Percentiles rank a stretch among this genome's conserved stretches.
phyloP scores from a whole-genome alignment of 1,140 invertebrate species.

The Eumeta japonica region DNA sequence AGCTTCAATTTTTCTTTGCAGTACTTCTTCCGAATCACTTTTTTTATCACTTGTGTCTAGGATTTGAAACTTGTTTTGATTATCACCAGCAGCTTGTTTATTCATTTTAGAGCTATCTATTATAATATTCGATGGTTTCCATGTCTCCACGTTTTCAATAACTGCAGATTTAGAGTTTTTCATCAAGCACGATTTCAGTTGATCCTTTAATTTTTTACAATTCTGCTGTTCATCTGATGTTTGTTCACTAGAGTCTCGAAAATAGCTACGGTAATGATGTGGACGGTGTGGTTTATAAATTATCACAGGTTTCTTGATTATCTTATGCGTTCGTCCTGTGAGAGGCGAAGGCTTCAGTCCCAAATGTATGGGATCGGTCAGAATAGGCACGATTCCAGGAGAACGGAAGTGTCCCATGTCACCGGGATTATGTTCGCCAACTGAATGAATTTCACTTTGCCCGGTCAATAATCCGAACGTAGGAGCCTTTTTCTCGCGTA shows the following conservation, averaged over 20 bases:
- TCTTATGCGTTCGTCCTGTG: no score
- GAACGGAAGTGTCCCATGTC: slow-evolving; percentile 2
- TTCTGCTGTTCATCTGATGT: slow-evolving; percentile 22
- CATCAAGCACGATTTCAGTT: slow-evolving; percentile 36
- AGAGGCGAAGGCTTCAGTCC: slow-evolving; percentile 17
- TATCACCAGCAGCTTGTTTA: slow-evolving; percentile 37
- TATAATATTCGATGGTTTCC: slow-evolving; percentile 27
- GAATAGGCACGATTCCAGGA: background rate
- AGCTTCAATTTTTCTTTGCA: slow-evolving; percentile 32
- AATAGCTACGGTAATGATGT: slow-evolving; percentile 29
- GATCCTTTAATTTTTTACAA: slow-evolving; percentile 27
- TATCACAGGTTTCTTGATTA: slow-evolving; percentile 33
- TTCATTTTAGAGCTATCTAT: slow-evolving; percentile 35
- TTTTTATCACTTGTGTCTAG: slow-evolving; percentile 20
- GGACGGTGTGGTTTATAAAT: slow-evolving; percentile 34
- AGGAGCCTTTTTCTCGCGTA: slow-evolving; percentile 28
- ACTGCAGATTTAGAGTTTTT: slow-evolving; percentile 16
- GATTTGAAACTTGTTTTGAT: slow-evolving; percentile 32
- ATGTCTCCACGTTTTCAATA: slow-evolving; percentile 11
- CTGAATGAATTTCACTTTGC: background rate
- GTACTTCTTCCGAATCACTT: slow-evolving; percentile 15
- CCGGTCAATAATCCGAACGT: slow-evolving; percentile 8
- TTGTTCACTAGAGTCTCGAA: slow-evolving; percentile 34
- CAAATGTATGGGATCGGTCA: background rate
- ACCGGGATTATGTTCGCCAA: no score